Percentiles rank a stretch among this genome's conserved stretches.
phyloP scores from a whole-genome alignment of 1,140 invertebrate genomes.

The Nasonia vitripennis region DNA sequence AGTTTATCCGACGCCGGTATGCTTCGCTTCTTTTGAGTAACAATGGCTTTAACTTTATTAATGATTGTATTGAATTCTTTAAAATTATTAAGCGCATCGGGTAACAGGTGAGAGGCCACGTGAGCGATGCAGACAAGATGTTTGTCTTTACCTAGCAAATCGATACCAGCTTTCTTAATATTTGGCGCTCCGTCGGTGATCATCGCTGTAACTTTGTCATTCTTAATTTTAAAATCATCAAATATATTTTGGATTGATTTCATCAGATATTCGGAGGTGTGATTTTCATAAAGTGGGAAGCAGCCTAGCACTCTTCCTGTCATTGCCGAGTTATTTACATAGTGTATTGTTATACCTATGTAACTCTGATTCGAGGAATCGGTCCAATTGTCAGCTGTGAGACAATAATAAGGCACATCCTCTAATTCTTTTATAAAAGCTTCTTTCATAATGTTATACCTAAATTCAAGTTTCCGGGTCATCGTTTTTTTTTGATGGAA shows the following conservation, averaged over 20 bases:
- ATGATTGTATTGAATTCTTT: too few relatives aligned
- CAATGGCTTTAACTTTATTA: too few relatives aligned
- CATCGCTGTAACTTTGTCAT: too few relatives aligned
- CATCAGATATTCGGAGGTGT: not conserved
- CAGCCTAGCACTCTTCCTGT: not conserved
- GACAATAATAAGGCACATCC: not conserved
- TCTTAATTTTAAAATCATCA: too few relatives aligned
- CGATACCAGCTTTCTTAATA: too few relatives aligned
- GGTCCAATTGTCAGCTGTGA: constrained; percentile 1
- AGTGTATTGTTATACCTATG: not conserved
- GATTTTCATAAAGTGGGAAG: not conserved
- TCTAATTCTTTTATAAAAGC: not conserved
- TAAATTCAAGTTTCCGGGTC: not conserved
- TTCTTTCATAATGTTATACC: not conserved
- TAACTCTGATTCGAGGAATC: not conserved
- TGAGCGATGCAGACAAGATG: too few relatives aligned
- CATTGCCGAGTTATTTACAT: not conserved
- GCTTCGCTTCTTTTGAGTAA: not conserved
- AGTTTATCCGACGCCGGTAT: not conserved
- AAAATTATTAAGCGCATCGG: too few relatives aligned
- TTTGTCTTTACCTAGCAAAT: too few relatives aligned
- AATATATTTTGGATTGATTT: not conserved
- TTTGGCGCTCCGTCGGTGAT: too few relatives aligned
- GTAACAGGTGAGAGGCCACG: too few relatives aligned
- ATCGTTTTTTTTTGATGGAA: too few relatives aligned